Evolutionary conservation across 2,888 invertebrate genomes (phyloP).

Genomic region (Apodemia duryi): DNA sequence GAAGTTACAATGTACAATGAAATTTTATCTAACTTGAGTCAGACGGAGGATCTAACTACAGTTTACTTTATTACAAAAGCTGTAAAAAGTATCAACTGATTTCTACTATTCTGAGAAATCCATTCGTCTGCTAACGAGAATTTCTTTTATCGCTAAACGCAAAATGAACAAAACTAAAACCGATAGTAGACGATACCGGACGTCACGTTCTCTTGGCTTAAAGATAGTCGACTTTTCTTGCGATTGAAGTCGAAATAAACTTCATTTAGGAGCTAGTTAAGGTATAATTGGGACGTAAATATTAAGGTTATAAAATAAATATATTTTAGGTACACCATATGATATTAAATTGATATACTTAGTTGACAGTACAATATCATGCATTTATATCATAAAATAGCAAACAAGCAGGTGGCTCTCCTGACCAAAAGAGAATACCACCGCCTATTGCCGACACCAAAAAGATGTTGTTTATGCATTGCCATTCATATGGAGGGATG

Average conservation of each 20-base stretch:
- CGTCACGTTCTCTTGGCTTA: constrained; percentile 7
- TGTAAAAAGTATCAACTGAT: constrained; percentile 1
- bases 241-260: constrained; percentile 6
- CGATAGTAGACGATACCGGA: constrained; percentile 5
- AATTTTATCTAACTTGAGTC: not conserved
- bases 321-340: not conserved
- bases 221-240: constrained; percentile 2
- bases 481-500: too few relatives aligned
- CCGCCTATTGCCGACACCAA: too few relatives aligned
- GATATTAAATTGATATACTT: not conserved
- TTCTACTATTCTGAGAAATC: constrained; percentile 6
- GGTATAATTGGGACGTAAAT: not conserved
- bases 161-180: constrained; percentile 10
- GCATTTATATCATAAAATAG: too few relatives aligned
- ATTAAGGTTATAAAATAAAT: not conserved
- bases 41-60: not conserved
- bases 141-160: constrained; percentile 7
- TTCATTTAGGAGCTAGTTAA: not conserved
- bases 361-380: too few relatives aligned
- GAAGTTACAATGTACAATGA: not conserved
- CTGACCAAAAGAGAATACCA: too few relatives aligned
- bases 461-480: too few relatives aligned
- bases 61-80: constrained; percentile 3
- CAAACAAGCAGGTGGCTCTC: too few relatives aligned
- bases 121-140: not conserved